phyloP scores from a whole-genome alignment of 2,888 invertebrate species.

The Entomobrya multifasciata region DNA sequence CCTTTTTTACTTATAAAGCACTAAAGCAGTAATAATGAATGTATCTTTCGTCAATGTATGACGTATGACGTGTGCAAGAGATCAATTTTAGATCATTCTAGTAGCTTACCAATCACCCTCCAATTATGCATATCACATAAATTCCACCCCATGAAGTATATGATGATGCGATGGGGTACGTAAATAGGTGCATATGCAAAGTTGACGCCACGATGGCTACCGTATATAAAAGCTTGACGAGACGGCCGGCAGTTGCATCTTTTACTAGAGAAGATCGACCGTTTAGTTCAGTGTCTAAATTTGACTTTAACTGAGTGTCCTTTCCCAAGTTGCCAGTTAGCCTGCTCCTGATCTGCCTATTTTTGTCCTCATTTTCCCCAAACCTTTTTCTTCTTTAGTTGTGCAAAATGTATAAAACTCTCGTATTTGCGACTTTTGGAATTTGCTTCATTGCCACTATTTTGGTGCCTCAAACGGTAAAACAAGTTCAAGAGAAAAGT shows the following conservation, averaged over 20 bases:
- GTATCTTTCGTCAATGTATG: too few relatives aligned
- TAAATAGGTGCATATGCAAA: too few relatives aligned
- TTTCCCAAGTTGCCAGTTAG: neutral
- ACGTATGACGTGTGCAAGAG: too few relatives aligned
- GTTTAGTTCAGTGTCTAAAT: slow-evolving; percentile 3
- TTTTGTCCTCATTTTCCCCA: neutral
- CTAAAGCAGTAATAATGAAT: too few relatives aligned
- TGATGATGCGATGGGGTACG: too few relatives aligned
- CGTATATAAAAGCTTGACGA: slow-evolving; percentile 54
- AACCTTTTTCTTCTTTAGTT: neutral
- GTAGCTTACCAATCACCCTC: neutral
- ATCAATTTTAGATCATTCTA: too few relatives aligned
- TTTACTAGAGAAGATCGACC: slow-evolving; percentile 10
- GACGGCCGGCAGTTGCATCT: slow-evolving; percentile 42
- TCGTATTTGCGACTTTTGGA: neutral
- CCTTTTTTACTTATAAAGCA: too few relatives aligned
- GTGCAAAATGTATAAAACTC: slow-evolving; percentile 40
- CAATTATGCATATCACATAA: slow-evolving; percentile 15
- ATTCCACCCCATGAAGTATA: too few relatives aligned
- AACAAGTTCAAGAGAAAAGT: neutral
- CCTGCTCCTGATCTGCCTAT: neutral
- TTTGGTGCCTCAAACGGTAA: slow-evolving; percentile 51
- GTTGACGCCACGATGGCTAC: slow-evolving; percentile 52
- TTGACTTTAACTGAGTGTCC: slow-evolving; percentile 1
- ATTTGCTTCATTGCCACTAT: slow-evolving; percentile 12